Evolutionary conservation across 2,113 vertebrate genomes (phyloP), one percentile per base, ranked within the genome.

Genomic region (Hemiprocne comata): DNA sequence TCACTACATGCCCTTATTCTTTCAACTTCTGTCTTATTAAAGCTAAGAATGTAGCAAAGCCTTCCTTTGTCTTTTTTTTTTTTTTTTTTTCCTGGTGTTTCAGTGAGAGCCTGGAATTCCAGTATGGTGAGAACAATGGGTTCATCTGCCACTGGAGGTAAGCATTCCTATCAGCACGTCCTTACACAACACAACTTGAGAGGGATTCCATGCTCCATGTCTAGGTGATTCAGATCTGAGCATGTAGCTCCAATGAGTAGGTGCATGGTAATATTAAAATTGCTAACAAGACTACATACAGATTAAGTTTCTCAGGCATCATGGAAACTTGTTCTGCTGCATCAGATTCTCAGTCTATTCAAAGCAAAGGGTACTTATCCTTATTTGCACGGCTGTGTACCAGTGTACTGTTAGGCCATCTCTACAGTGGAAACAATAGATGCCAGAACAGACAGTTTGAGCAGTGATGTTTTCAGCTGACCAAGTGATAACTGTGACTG

Each of bases 101-200:
- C 85, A 89, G 90, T 93, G 73, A 98, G 98, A 94, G 95, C 98
- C 42, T 98, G 98, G 98, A 97, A 97, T 70, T 92, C 98, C 13
- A 93, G 95, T 95, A 89, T 95, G 3, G 29, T 96, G 84, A 98
- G 97, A 95, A 98, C 98, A 58, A 66, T 95, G 90, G 97, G 97
- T 94, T 97, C 97, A 20, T 97, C 98, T 85, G 92, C 96, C 62
- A 67, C 92, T 51, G 96, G 98, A 96, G 98, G 98, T 98, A 84
- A 98, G 96, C 23, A 24, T 40, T 84, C 38, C 71, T 67, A 14
- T 73, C 16, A 5, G 11, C 2, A 0, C 57, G 50, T 66, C 53
- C 42, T 81, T 76, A 58, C 4, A n/a, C 48, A 48, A 24, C 17
- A 57, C 38, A 54, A 48, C 42, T 19, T 46, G 60, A 86, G 53